phyloP scores from a whole-genome alignment of 2,797 vertebrate genomes.

The Protonibea diacanthus region DNA sequence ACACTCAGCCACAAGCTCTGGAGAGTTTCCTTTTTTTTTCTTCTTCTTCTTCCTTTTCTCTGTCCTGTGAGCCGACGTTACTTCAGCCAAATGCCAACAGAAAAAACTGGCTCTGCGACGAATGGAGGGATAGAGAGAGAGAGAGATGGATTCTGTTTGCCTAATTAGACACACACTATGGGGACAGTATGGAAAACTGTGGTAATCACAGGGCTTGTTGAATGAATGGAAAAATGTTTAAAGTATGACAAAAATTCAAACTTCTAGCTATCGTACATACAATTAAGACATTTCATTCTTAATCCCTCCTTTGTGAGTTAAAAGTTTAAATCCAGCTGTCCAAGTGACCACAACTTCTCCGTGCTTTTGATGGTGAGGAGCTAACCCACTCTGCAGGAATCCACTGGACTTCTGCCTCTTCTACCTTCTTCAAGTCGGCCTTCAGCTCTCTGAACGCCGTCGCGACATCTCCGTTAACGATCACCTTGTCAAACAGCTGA shows the following conservation, averaged over 20 bases:
- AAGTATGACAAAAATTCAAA: slow-evolving; percentile 50
- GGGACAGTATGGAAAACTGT: slow-evolving; percentile 58
- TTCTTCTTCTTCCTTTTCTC: slow-evolving; percentile 19
- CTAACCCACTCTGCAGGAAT: slow-evolving; percentile 85
- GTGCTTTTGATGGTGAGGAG: slow-evolving; percentile 44
- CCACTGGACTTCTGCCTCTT: slow-evolving; percentile 89
- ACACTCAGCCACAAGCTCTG: slow-evolving; percentile 77
- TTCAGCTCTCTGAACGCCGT: slow-evolving; percentile 90
- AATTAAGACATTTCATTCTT: not conserved
- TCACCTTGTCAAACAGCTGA: slow-evolving; percentile 92
- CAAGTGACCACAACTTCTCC: slow-evolving; percentile 64
- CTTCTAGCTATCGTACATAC: not conserved
- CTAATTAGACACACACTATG: slow-evolving; percentile 52
- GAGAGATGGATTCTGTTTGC: slow-evolving; percentile 57
- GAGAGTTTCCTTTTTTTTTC: slow-evolving; percentile 62
- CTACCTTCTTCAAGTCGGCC: slow-evolving; percentile 86
- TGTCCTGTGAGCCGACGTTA: slow-evolving; percentile 53
- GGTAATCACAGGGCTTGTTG: slow-evolving; percentile 40
- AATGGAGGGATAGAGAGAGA: slow-evolving; percentile 28
- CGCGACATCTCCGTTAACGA: slow-evolving; percentile 91
- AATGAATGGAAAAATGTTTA: slow-evolving; percentile 27
- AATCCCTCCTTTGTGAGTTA: not conserved
- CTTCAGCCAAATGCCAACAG: slow-evolving; percentile 76
- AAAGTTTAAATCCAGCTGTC: slow-evolving; percentile 64
- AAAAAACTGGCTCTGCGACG: slow-evolving; percentile 57